Evolutionary conservation across 2,113 vertebrate genomes (phyloP).

Genomic region (Nestor notabilis): DNA sequence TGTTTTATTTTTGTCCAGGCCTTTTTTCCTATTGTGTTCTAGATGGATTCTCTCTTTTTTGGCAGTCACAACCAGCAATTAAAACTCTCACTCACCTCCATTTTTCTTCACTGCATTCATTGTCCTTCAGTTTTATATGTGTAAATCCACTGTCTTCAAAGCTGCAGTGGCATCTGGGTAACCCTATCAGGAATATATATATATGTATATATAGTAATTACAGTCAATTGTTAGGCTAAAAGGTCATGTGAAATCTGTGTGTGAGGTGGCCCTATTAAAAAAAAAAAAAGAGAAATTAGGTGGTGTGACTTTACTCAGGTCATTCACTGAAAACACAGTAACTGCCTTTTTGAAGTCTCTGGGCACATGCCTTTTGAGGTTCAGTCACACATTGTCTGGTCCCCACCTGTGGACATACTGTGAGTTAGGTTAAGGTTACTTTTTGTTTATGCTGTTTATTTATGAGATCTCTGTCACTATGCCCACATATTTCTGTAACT

Average conservation of each 20-base stretch:
- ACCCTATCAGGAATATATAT: not conserved
- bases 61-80: fast-evolving
- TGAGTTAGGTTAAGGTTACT: not conserved
- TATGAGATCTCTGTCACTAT: not conserved
- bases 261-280: not conserved
- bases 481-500: not conserved
- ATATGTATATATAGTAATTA: not conserved
- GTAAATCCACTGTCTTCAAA: not conserved
- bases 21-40: not conserved
- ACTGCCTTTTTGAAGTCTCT: not conserved
- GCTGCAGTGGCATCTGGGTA: not conserved
- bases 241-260: not conserved
- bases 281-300: not conserved
- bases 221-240: not conserved
- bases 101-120: not conserved
- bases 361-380: not conserved
- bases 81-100: not conserved
- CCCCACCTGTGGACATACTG: not conserved
- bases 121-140: not conserved
- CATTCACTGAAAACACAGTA: not conserved
- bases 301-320: not conserved
- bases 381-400: not conserved
- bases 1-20: not conserved
- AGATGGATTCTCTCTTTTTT: not conserved
- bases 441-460: not conserved